These are phyloP conservation scores for Horisme vitalbata DNA, from an alignment of 2,888 invertebrate genomes.

Conservation along the genomic window DNA sequence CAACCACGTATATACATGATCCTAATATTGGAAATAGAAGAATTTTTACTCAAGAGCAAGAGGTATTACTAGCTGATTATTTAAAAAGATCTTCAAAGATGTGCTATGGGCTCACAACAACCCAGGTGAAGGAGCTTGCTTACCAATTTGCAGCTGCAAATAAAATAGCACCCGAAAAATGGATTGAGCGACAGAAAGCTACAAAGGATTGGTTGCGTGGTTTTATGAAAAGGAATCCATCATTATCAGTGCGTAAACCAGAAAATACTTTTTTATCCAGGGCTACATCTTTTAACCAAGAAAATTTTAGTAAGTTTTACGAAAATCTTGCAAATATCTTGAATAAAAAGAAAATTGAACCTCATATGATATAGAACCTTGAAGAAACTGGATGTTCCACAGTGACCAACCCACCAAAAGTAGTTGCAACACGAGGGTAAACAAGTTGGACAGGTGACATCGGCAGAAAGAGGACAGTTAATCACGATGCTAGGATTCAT, in stretches of 20 bases:
- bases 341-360: slow-evolving; percentile 18
- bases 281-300: slow-evolving; percentile 26
- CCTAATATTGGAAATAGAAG: no score
- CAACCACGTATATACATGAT: no score
- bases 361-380: slow-evolving; percentile 27
- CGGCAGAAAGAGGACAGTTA: slow-evolving; percentile 26
- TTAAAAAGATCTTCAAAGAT: no score
- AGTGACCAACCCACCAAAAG: slow-evolving; percentile 2
- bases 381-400: slow-evolving; percentile 23
- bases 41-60: no score
- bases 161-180: no score
- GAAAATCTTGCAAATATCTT: slow-evolving; percentile 23
- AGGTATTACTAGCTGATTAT: no score
- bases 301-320: slow-evolving; percentile 23
- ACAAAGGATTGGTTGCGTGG: neutral
- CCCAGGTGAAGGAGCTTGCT: no score
- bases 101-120: no score
- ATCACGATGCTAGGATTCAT: slow-evolving; percentile 26
- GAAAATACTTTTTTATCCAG: slow-evolving; percentile 5
- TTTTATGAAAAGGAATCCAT: neutral
- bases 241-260: slow-evolving; percentile 17
- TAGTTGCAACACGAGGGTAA: slow-evolving; percentile 19
- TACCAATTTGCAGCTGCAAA: no score
- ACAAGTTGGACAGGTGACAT: slow-evolving; percentile 23
- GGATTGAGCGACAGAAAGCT: no score